These are phyloP conservation scores for Erebia epiphron DNA, from an alignment of 2,888 invertebrate species.

Conservation along the genomic window DNA sequence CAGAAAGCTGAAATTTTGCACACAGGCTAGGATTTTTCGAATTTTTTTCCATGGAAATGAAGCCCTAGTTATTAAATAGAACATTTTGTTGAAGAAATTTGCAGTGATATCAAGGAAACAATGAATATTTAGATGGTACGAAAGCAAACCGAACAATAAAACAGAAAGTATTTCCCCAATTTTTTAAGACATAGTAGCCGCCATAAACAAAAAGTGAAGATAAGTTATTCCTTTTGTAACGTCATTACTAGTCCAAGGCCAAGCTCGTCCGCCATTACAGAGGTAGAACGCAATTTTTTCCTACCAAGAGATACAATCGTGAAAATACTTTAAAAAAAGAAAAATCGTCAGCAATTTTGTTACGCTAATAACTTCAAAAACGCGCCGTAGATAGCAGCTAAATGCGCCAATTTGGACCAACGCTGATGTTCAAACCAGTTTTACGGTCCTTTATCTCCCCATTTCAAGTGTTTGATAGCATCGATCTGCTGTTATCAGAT, in stretches of 20 bases:
- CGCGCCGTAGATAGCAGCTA: constrained; percentile 68
- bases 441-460: constrained; percentile 30
- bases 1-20: no score
- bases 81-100: no score
- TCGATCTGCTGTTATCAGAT: constrained; percentile 21
- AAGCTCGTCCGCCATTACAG: constrained; percentile 39
- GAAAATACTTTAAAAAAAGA: constrained; percentile 58
- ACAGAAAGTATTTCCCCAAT: constrained; percentile 36
- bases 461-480: constrained; percentile 29
- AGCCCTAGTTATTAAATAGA: no score
- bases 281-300: constrained; percentile 39
- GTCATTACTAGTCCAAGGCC: constrained; percentile 41
- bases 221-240: constrained; percentile 44
- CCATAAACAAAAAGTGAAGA: constrained; percentile 39
- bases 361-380: constrained; percentile 68
- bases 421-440: constrained; percentile 37
- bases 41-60: no score
- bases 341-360: constrained; percentile 65
- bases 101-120: background rate
- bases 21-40: no score
- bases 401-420: constrained; percentile 75
- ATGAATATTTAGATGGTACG: background rate
- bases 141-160: constrained; percentile 19
- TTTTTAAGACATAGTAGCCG: constrained; percentile 34
- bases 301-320: constrained; percentile 48